phyloP scores from a whole-genome alignment of 2,113 vertebrate species.

The Caloenas nicobarica region DNA sequence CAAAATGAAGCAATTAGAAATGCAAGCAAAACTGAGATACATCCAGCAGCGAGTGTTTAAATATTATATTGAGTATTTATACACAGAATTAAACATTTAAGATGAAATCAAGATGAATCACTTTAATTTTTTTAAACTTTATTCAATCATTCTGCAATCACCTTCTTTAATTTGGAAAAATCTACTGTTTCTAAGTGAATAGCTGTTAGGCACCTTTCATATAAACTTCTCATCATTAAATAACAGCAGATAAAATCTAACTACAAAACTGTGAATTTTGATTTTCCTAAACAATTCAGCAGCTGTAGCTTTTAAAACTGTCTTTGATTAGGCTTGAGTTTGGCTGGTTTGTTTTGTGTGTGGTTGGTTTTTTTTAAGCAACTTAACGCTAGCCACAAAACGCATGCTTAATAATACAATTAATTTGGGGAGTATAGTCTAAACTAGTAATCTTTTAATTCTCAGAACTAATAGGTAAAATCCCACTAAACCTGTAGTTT shows the following conservation, averaged over 20 bases:
- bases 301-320: conserved; percentile 61
- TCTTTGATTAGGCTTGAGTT: not conserved
- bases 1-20: conserved; percentile 52
- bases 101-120: not conserved
- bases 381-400: not conserved
- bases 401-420: conserved; percentile 29
- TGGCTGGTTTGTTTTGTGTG: not conserved
- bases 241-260: conserved; percentile 40
- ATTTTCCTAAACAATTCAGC: conserved; percentile 64
- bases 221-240: conserved; percentile 45
- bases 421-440: not conserved
- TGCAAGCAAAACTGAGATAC: conserved; percentile 8
- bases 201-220: conserved; percentile 67
- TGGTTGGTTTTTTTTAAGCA: not conserved
- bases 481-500: not conserved
- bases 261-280: conserved; percentile 30
- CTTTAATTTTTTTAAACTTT: not conserved
- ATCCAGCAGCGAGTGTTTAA: conserved; percentile 7
- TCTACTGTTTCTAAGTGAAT: conserved; percentile 30
- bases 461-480: conserved; percentile 2
- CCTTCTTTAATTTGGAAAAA: conserved; percentile 40
- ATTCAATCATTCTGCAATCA: not conserved
- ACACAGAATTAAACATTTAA: not conserved
- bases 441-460: conserved; percentile 1
- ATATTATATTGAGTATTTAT: not conserved